These are phyloP conservation scores for Lepidurus packardi DNA, from an alignment of 1,140 invertebrate genomes.

Conservation along the genomic window DNA sequence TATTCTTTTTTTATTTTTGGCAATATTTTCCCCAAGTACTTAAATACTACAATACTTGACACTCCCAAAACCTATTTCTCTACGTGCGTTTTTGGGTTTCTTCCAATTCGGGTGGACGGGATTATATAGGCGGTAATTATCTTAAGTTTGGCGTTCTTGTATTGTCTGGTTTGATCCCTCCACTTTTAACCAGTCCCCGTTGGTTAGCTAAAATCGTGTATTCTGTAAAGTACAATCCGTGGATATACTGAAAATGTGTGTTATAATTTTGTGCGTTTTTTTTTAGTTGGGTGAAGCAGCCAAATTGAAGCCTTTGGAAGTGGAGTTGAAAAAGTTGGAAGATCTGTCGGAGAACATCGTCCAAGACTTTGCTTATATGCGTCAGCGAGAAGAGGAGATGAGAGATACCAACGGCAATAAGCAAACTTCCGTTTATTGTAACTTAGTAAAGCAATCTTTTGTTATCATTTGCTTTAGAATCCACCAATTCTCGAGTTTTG, in stretches of 20 bases:
- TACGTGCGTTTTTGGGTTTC: neutral
- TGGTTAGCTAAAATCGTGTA: neutral
- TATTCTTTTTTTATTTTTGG: neutral
- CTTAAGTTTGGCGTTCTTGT: slow-evolving; percentile 39
- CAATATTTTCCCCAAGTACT: neutral
- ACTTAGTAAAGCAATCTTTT: slow-evolving; percentile 30
- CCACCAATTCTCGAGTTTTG: slow-evolving; percentile 90
- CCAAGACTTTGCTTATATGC: slow-evolving; percentile 95
- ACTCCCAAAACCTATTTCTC: neutral
- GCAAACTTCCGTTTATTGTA: slow-evolving; percentile 33
- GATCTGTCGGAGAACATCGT: slow-evolving; percentile 96
- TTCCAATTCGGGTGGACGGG: neutral
- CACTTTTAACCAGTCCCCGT: neutral
- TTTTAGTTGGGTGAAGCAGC: slow-evolving; percentile 86
- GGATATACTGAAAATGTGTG: too few species aligned
- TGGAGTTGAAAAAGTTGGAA: slow-evolving; percentile 90
- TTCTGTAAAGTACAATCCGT: too few species aligned
- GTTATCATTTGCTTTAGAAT: slow-evolving; percentile 65
- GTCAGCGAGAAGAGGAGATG: slow-evolving; percentile 95
- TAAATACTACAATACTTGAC: neutral
- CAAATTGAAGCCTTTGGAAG: slow-evolving; percentile 95
- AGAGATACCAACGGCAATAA: slow-evolving; percentile 92
- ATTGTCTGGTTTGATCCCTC: neutral
- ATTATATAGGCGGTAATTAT: slow-evolving; percentile 1
- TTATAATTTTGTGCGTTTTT: slow-evolving; percentile 34